Evolutionary conservation across 2,113 vertebrate species (phyloP).

Genomic region (Gavialis gangeticus): DNA sequence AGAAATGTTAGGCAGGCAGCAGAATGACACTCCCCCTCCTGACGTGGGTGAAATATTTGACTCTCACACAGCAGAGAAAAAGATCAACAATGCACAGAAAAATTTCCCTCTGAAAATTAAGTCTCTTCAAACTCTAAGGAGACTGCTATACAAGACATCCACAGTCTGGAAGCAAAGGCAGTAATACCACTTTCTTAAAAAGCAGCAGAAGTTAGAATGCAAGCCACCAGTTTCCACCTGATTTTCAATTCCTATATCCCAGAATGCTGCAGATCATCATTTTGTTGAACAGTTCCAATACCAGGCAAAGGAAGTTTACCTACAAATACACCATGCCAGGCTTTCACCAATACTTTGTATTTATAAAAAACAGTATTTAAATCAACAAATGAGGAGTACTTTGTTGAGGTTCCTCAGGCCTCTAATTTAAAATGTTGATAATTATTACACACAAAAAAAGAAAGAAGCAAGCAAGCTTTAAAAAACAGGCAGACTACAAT

Average conservation of each 20-base stretch:
- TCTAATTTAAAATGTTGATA: not conserved
- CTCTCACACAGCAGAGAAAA: not conserved
- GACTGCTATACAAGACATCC: not conserved
- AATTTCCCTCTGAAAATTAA: not conserved
- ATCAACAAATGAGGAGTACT: not conserved
- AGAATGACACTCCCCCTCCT: not conserved
- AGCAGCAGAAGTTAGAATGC: not conserved
- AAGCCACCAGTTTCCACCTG: not conserved
- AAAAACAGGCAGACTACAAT: not conserved
- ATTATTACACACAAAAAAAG: not conserved
- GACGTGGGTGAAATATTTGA: not conserved
- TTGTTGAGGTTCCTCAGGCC: not conserved
- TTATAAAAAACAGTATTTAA: not conserved
- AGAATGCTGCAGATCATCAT: not conserved
- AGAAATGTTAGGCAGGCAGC: not conserved
- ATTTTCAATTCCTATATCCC: not conserved
- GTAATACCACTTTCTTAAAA: not conserved
- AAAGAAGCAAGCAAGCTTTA: not conserved
- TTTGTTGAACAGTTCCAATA: not conserved
- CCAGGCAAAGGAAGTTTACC: not conserved
- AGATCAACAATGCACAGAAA: not conserved
- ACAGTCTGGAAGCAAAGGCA: not conserved
- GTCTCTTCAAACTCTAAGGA: not conserved
- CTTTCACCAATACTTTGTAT: not conserved
- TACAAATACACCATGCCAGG: not conserved